phyloP scores from a whole-genome alignment of 2,113 vertebrate genomes.

The Condylura cristata region DNA sequence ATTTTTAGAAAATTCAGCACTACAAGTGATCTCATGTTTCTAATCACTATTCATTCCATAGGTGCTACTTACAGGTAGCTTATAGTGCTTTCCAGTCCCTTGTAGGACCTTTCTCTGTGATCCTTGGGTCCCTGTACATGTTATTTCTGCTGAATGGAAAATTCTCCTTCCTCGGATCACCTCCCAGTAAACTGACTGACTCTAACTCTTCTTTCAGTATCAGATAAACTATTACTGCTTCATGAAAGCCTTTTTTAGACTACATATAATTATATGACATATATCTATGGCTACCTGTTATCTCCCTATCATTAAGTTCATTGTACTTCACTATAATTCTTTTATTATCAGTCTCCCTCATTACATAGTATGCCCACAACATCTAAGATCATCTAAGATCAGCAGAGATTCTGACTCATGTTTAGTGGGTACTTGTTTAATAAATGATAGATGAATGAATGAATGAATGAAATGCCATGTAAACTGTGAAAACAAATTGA shows the following conservation, averaged over 20 bases:
- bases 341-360: constrained; percentile 27
- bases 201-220: background rate
- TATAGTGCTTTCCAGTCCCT: background rate
- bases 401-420: background rate
- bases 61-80: background rate
- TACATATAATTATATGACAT: constrained; percentile 9
- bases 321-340: constrained; percentile 37
- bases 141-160: background rate
- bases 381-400: constrained; percentile 13
- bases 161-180: background rate
- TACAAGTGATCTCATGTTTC: background rate
- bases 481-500: background rate
- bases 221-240: constrained; percentile 30
- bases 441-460: background rate
- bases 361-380: background rate
- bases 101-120: background rate
- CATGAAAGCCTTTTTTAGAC: constrained; percentile 33
- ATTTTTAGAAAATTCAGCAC: constrained; percentile 25
- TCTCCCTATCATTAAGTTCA: constrained; percentile 37
- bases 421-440: background rate
- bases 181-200: background rate
- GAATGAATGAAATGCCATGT: background rate
- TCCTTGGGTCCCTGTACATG: background rate
- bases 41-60: background rate
- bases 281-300: background rate